phyloP scores from a whole-genome alignment of 64 coral and sea anemone species.

The Actinia tenebrosa region DNA sequence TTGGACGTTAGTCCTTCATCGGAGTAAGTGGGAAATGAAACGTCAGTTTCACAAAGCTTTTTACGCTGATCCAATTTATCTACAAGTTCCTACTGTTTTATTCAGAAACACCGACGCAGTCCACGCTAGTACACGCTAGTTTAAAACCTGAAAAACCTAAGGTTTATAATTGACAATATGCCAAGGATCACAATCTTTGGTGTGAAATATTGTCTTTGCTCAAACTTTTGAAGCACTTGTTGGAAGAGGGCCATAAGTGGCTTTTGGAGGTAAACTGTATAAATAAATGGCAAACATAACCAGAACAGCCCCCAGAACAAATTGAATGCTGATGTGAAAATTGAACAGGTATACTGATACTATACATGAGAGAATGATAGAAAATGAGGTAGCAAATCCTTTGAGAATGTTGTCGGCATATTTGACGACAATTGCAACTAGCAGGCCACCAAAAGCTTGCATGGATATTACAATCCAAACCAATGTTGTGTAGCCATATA shows the following conservation, averaged over 20 bases:
- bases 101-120: too few species aligned
- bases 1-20: too few species aligned
- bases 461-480: conserved; percentile 91
- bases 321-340: conserved; percentile 73
- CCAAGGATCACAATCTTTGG: too few species aligned
- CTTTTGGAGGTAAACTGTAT: conserved; percentile 33
- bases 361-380: conserved; percentile 89
- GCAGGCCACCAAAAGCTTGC: conserved; percentile 90
- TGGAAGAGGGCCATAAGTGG: neutral
- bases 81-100: too few species aligned
- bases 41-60: too few species aligned
- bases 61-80: too few species aligned
- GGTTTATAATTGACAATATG: too few species aligned
- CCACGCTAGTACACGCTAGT: too few species aligned
- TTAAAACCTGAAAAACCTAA: too few species aligned
- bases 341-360: conserved; percentile 75
- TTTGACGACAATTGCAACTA: conserved; percentile 96
- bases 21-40: too few species aligned
- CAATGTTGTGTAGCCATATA: conserved; percentile 67
- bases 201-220: too few species aligned
- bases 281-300: conserved; percentile 80
- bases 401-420: conserved; percentile 98
- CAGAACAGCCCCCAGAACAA: conserved; percentile 63
- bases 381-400: conserved; percentile 93
- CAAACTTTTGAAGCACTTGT: too few species aligned